Evolutionary conservation across 2,797 vertebrate species (phyloP).

Genomic region (Semaprochilodus insignis): DNA sequence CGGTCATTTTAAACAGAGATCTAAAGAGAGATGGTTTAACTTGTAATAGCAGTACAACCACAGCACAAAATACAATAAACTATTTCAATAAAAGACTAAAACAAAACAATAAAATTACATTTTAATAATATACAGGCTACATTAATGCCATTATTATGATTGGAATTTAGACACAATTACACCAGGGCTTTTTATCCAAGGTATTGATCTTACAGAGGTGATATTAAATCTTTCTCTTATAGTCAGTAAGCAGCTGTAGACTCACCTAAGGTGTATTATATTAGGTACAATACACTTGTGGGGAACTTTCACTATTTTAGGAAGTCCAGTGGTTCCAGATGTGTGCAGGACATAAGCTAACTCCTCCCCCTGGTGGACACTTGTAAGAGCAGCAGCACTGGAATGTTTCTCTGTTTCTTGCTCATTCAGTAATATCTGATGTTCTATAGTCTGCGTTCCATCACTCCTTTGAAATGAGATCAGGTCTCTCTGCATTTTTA

Average conservation of each 20-base stretch:
- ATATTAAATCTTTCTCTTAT: not conserved
- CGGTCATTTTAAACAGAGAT: constrained; percentile 84
- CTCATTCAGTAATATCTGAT: not conserved
- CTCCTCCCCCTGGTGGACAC: constrained; percentile 64
- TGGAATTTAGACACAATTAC: not conserved
- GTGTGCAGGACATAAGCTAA: constrained; percentile 91
- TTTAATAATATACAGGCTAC: too few species aligned
- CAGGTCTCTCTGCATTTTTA: constrained; percentile 63
- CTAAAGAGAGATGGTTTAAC: constrained; percentile 69
- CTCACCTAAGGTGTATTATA: constrained; percentile 89
- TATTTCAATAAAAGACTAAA: not conserved
- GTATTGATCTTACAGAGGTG: not conserved
- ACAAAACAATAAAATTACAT: not conserved
- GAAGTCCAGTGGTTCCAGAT: constrained; percentile 90
- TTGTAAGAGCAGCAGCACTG: constrained; percentile 42
- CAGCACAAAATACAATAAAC: not conserved
- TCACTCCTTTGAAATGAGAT: constrained; percentile 20
- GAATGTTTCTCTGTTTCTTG: constrained; percentile 9
- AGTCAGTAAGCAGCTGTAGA: not conserved
- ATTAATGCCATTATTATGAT: not conserved
- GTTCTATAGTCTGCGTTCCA: not conserved
- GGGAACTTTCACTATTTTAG: constrained; percentile 92
- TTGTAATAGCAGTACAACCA: not conserved
- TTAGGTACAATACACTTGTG: constrained; percentile 93
- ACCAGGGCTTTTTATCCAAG: not conserved